phyloP scores from a whole-genome alignment of 2,888 invertebrate species.

The Morpho achilles region DNA sequence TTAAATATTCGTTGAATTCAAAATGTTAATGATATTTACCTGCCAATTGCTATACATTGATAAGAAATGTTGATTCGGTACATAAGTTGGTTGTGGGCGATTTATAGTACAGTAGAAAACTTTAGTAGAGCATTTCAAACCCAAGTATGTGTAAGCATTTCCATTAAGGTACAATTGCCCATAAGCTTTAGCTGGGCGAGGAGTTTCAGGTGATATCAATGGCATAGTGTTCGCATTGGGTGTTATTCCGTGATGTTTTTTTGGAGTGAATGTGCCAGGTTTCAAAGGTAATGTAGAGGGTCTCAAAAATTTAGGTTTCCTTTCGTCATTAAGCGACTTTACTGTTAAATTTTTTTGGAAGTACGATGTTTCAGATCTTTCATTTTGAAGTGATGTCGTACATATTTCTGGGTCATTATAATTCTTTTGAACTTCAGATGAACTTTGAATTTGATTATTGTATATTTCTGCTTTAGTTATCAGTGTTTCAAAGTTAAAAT shows the following conservation, averaged over 20 bases:
- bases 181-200: slow-evolving; percentile 92
- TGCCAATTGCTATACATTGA: slow-evolving; percentile 99
- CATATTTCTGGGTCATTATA: slow-evolving; percentile 51
- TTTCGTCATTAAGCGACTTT: slow-evolving; percentile 55
- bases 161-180: slow-evolving; percentile 94
- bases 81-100: slow-evolving; percentile 96
- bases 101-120: slow-evolving; percentile 96
- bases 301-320: slow-evolving; percentile 84
- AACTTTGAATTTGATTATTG: slow-evolving; percentile 65
- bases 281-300: slow-evolving; percentile 91
- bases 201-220: slow-evolving; percentile 94
- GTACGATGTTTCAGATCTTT: slow-evolving; percentile 71
- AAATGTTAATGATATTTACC: slow-evolving; percentile 61
- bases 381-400: slow-evolving; percentile 42
- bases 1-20: slow-evolving; percentile 18
- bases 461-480: slow-evolving; percentile 76
- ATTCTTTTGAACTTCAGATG: slow-evolving; percentile 64
- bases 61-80: slow-evolving; percentile 91
- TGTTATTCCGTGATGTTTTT: slow-evolving; percentile 89
- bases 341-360: slow-evolving; percentile 63
- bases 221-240: slow-evolving; percentile 90
- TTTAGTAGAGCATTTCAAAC: slow-evolving; percentile 93
- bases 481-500: slow-evolving; percentile 73
- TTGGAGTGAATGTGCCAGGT: slow-evolving; percentile 89
- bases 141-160: slow-evolving; percentile 94